Evolutionary conservation across 2,888 invertebrate genomes (phyloP).

Genomic region (Heliconius cydno): DNA sequence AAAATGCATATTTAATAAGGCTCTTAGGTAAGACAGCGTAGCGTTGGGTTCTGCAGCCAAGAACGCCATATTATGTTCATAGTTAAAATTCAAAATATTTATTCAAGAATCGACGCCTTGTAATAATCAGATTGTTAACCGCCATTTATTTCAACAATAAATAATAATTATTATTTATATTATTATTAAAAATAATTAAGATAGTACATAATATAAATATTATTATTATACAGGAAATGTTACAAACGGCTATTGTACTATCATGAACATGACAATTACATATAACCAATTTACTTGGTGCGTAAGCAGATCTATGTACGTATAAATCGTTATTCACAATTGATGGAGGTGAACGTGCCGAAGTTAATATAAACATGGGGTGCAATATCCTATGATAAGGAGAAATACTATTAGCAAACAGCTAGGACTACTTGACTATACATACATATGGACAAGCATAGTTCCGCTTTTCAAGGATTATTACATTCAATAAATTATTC

Average conservation of each 20-base stretch:
- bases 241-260: not conserved
- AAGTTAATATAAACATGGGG: not conserved
- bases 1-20: no score
- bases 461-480: no score
- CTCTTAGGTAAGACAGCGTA: no score
- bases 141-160: no score
- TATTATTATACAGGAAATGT: not conserved
- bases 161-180: no score
- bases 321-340: not conserved
- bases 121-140: not conserved
- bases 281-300: not conserved
- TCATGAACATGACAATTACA: not conserved
- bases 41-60: no score
- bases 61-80: not conserved
- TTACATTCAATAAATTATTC: no score
- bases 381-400: constrained; percentile 18
- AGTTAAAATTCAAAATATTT: not conserved
- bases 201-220: not conserved
- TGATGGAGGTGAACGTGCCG: constrained; percentile 9
- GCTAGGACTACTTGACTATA: not conserved
- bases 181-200: no score
- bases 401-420: not conserved
- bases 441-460: no score
- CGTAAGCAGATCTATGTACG: not conserved
- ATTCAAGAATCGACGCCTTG: not conserved